A percentile compares a stretch with the other conserved stretches of the same genome.
phyloP scores from a whole-genome alignment of 2,113 vertebrate species.

The Ammospiza caudacuta region DNA sequence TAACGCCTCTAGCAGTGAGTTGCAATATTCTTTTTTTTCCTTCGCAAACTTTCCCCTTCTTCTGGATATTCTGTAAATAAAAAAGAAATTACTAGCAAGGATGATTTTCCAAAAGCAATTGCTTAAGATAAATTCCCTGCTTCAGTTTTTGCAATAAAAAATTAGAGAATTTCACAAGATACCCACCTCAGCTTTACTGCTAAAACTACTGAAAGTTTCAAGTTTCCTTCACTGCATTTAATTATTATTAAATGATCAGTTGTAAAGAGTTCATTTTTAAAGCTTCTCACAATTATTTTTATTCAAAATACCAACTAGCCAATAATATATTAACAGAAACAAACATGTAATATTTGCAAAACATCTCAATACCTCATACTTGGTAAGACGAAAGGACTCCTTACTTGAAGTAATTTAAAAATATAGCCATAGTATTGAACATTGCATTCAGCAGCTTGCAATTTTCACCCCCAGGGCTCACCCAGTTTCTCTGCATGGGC shows the following conservation, averaged over 20 bases:
- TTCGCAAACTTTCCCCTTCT: background rate
- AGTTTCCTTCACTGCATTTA: background rate
- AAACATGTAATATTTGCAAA: background rate
- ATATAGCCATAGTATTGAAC: background rate
- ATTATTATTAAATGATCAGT: background rate
- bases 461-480: background rate
- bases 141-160: background rate
- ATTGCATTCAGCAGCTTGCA: background rate
- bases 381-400: background rate
- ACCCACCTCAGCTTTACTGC: background rate
- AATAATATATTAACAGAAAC: background rate
- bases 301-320: background rate
- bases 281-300: background rate
- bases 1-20: background rate
- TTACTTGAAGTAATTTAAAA: background rate
- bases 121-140: background rate
- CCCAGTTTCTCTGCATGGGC: background rate
- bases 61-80: background rate
- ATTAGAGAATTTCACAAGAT: background rate
- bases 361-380: background rate
- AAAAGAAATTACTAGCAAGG: background rate
- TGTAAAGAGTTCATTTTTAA: background rate
- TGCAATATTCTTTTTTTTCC: background rate
- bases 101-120: background rate
- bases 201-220: background rate